phyloP scores from a whole-genome alignment of 2,888 invertebrate species.

The Heliconius ismenius region DNA sequence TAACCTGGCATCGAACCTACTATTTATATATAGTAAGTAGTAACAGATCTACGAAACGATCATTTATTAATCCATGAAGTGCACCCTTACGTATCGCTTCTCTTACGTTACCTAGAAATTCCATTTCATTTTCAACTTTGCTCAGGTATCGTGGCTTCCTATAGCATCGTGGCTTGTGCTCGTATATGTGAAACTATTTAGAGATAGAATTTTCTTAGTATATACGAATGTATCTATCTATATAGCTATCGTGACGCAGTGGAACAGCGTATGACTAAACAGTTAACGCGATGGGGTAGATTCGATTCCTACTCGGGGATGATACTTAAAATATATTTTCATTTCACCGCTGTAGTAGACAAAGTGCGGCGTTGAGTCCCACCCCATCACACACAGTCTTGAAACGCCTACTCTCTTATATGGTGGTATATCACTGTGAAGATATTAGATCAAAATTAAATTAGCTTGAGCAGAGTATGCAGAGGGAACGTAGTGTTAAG shows the following conservation, averaged over 20 bases:
- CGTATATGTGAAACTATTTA: conserved; percentile 1
- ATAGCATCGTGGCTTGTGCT: not conserved
- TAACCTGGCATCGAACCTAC: not conserved
- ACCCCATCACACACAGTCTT: no score
- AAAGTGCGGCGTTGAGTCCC: no score
- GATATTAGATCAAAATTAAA: no score
- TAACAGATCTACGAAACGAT: not conserved
- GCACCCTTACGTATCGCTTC: conserved; percentile 1
- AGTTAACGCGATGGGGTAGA: not conserved
- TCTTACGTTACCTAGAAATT: not conserved
- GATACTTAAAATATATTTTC: no score
- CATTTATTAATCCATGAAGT: conserved; percentile 10
- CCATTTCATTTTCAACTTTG: conserved; percentile 9
- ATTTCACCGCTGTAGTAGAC: no score
- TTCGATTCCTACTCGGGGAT: not conserved
- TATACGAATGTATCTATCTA: not conserved
- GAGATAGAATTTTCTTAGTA: not conserved
- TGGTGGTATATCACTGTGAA: no score
- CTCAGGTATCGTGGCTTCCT: not conserved
- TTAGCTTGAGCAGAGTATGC: no score
- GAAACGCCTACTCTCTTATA: no score
- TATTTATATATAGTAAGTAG: not conserved
- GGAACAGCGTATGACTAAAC: not conserved
- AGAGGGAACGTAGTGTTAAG: no score
- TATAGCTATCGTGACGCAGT: not conserved